Evolutionary conservation across 2,113 vertebrate species (phyloP).

Genomic region (Entomyzon cyanotis): DNA sequence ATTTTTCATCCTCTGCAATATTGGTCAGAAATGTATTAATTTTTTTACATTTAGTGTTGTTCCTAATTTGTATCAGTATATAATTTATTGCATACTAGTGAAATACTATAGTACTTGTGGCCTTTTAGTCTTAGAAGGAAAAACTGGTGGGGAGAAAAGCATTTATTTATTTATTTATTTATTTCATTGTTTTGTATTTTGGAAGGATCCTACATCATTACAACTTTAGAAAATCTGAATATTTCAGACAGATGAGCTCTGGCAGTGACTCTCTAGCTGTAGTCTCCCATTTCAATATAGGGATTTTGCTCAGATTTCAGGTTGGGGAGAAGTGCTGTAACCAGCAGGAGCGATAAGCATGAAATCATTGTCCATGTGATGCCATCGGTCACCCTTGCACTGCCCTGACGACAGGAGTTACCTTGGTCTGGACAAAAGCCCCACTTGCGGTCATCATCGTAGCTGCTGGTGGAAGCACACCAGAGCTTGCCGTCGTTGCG

Average conservation of each 20-base stretch:
- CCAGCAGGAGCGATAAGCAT: neutral
- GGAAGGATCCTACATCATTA: neutral
- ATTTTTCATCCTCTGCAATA: neutral
- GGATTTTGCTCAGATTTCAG: neutral
- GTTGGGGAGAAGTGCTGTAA: neutral
- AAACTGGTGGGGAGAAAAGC: neutral
- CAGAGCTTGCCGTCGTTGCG: slow-evolving; percentile 92
- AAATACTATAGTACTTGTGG: neutral
- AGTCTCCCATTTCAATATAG: neutral
- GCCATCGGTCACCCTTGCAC: rapidly evolving
- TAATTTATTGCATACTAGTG: neutral
- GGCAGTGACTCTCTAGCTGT: neutral
- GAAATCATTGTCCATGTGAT: rapidly evolving
- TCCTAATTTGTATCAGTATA: neutral
- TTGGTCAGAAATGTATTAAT: neutral
- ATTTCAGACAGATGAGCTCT: neutral
- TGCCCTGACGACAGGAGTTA: neutral
- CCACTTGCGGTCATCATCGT: slow-evolving; percentile 96
- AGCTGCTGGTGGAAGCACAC: slow-evolving; percentile 87
- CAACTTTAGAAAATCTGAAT: neutral
- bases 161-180: neutral
- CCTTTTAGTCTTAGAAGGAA: neutral
- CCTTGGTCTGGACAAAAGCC: slow-evolving; percentile 97
- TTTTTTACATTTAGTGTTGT: neutral
- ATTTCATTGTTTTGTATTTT: neutral